Base-by-base conservation (phyloP, 2,113 vertebrate species). In the Marmota flaviventris region DNA sequence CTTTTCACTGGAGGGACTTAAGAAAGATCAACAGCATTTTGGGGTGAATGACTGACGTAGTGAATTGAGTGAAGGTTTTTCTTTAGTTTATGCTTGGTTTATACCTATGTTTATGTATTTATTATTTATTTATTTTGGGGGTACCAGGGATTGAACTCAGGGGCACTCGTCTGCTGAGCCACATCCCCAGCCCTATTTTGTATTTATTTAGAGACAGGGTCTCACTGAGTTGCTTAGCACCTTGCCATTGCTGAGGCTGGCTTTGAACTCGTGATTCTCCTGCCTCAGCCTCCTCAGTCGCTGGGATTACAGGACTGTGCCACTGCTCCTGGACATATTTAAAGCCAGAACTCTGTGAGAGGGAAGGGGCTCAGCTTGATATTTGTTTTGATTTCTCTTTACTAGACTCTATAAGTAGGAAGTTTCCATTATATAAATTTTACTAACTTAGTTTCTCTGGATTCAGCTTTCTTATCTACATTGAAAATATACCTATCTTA, bases 1-100 rank as follows among this genome's bases (percentile, higher is more conserved):
- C 37, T 37, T 69, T 84, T 85, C 39, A 70, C 39, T 73, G 58
- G 73, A 84, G 58, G 89, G 70, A 75, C 75, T 83, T 70, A 75
- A 96, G 58, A 77, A 89, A 45, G 42, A 58, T 89, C 16, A 58
- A n/a, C 29, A 85, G 27, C 85, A 87, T 96, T 92, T 87, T n/a
- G 16, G 25, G 22, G 25, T 61, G 32, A 91, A 82, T 85, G 83
- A 73, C 14, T 85, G 61, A 91, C 10, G 72, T 79, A 53, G 53
- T 32, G 34, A 95, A 72, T 27, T 65, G 27, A 72, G 61, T 37
- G 58, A 92, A 91, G 25, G 3, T 53, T 84, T 94, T 89, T 84
- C 48, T 96, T 8, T 77, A 24, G 37, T 53, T 8, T 48, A 29
- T 85, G 34, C 42, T 91, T 87, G 34, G 67, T 58, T 58, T 79